A percentile compares a stretch with the other conserved stretches of the same genome.
Conservation (phyloP, 1,140 invertebrate genomes). For the Aphidius gifuensis region DNA sequence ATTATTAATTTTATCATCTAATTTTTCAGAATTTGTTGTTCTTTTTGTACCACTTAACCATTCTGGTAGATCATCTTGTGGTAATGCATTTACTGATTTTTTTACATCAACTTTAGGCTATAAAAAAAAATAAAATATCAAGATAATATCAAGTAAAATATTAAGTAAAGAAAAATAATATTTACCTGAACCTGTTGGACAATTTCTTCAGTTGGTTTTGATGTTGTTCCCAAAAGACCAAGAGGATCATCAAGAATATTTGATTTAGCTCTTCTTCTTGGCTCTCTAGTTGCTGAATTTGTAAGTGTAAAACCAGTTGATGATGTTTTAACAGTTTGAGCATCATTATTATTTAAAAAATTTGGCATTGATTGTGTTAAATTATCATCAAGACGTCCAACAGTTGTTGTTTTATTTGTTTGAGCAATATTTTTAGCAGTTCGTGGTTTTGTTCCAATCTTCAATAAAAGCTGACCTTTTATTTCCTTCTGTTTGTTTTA, state of each 20-base stretch:
- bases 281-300: conserved; percentile 28
- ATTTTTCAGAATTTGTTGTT: conserved; percentile 14
- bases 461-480: conserved; percentile 37
- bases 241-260: conserved; percentile 38
- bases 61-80: conserved; percentile 42
- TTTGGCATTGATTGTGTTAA: conserved; percentile 18
- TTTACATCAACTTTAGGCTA: neutral
- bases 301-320: conserved; percentile 27
- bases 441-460: conserved; percentile 31
- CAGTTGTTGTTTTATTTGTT: neutral
- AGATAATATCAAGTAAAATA: too few relatives aligned
- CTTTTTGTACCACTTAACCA: conserved; percentile 42
- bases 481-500: conserved; percentile 26
- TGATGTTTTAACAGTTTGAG: conserved; percentile 18
- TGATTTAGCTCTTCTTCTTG: conserved; percentile 36
- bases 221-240: conserved; percentile 32
- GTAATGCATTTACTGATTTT: neutral
- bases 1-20: neutral
- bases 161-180: too few relatives aligned
- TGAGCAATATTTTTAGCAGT: conserved; percentile 18
- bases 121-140: too few relatives aligned
- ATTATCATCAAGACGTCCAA: too few relatives aligned
- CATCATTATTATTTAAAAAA: conserved; percentile 8
- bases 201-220: neutral
- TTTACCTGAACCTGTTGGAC: too few relatives aligned